These are phyloP conservation scores for Hypotaenidia okinawae DNA, from an alignment of 2,797 vertebrate species.

Conservation along the genomic window DNA sequence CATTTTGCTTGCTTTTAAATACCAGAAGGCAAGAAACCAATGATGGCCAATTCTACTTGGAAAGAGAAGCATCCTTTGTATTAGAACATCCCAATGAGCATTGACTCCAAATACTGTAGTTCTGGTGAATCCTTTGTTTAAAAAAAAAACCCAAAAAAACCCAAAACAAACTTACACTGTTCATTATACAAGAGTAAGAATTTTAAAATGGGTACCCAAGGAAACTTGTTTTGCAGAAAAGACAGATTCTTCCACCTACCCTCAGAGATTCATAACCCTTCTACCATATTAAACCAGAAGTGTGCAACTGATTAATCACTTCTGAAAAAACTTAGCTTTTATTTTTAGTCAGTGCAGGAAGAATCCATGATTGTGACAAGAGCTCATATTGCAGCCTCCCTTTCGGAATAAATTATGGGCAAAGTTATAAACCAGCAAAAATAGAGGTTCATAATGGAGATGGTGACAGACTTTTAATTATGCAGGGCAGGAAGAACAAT, in stretches of 20 bases:
- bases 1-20: not conserved
- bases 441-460: slow-evolving; percentile 5
- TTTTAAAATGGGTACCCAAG: not conserved
- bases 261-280: not conserved
- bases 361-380: not conserved
- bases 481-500: slow-evolving; percentile 13
- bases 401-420: slow-evolving; percentile 12
- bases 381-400: not conserved
- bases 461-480: slow-evolving; percentile 52
- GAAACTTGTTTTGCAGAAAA: not conserved
- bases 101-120: not conserved
- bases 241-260: not conserved
- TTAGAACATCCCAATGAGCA: not conserved
- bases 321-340: not conserved
- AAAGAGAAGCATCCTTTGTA: not conserved
- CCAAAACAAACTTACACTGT: not conserved
- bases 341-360: slow-evolving; percentile 11
- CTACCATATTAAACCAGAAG: not conserved
- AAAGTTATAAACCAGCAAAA: slow-evolving; percentile 31
- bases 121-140: not conserved
- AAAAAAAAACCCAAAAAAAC: not conserved
- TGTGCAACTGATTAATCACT: not conserved
- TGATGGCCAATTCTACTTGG: not conserved
- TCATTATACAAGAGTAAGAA: not conserved
- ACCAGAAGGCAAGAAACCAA: not conserved